A percentile compares a stretch with the other conserved stretches of the same genome.
Conservation (phyloP, 2,113 vertebrate genomes). For the Catagonus wagneri region DNA sequence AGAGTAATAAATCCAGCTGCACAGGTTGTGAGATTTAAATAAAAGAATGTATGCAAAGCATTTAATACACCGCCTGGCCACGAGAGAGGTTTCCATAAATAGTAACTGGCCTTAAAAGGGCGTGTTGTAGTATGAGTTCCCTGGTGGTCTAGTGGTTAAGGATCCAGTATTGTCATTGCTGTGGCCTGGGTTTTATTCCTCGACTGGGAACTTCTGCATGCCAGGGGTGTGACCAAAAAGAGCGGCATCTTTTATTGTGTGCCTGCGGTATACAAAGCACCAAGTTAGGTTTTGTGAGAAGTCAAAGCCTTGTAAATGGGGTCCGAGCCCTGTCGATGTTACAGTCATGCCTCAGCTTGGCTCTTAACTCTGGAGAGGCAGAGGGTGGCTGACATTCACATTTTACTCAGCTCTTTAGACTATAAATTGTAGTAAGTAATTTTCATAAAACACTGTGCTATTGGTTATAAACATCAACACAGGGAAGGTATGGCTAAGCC, state of each 20-base stretch:
- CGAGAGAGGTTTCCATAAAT: background rate
- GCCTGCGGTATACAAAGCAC: slow-evolving; percentile 3
- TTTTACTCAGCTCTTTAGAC: slow-evolving; percentile 9
- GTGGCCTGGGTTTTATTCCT: no score
- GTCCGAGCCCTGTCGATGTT: background rate
- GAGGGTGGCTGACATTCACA: background rate
- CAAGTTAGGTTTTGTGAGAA: background rate
- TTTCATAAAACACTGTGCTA: background rate
- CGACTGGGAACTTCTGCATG: no score
- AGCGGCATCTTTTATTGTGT: background rate
- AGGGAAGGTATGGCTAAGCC: slow-evolving; percentile 15
- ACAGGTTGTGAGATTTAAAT: background rate
- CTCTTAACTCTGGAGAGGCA: background rate
- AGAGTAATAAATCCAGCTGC: background rate
- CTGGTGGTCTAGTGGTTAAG: no score
- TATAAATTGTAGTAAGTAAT: background rate
- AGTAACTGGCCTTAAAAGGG: background rate
- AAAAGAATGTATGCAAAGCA: background rate
- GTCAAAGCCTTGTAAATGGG: background rate
- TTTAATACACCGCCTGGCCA: background rate
- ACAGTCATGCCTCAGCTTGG: background rate
- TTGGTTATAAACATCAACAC: background rate
- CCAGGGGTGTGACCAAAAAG: no score
- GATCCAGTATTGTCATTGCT: no score
- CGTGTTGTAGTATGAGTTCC: no score